Percentiles rank a stretch among this genome's conserved stretches.
phyloP scores from a whole-genome alignment of 1,140 invertebrate genomes.

The Chlorops oryzae region DNA sequence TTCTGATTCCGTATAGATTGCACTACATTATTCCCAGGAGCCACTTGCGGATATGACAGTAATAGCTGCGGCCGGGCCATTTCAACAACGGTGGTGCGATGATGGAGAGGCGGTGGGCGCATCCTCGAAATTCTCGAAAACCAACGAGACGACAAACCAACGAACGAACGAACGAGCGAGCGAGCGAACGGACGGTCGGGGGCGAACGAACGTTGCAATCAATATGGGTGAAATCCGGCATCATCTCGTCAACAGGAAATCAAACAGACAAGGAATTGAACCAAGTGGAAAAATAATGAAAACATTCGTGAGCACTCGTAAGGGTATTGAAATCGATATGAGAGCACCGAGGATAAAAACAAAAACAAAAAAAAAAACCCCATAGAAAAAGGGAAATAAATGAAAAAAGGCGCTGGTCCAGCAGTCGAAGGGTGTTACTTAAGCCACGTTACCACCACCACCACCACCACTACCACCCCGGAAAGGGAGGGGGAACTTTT shows the following conservation, averaged over 20 bases:
- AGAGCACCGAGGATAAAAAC: constrained; percentile 9
- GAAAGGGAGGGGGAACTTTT: too few relatives aligned
- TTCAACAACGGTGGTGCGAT: not conserved
- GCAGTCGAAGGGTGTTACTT: too few relatives aligned
- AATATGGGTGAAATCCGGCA: not conserved
- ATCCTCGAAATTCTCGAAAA: not conserved
- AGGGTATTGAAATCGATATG: constrained; percentile 13
- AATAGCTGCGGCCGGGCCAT: too few relatives aligned
- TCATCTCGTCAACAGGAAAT: constrained; percentile 33
- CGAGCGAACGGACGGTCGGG: not conserved
- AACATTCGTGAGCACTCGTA: constrained; percentile 29
- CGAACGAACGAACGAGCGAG: too few relatives aligned
- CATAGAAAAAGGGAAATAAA: too few relatives aligned
- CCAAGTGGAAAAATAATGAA: constrained; percentile 48
- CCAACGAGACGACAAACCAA: not conserved
- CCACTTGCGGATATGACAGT: too few relatives aligned
- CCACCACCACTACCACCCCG: too few relatives aligned
- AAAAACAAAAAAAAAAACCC: not conserved
- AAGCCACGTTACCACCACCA: too few relatives aligned
- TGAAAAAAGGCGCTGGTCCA: too few relatives aligned
- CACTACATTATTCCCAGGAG: too few relatives aligned
- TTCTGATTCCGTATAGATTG: too few relatives aligned
- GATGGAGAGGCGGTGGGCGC: not conserved
- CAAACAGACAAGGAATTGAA: constrained; percentile 46
- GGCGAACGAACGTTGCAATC: too few relatives aligned